Conservation (phyloP, 2,888 invertebrate genomes). For the Drosophila lutescens region DNA sequence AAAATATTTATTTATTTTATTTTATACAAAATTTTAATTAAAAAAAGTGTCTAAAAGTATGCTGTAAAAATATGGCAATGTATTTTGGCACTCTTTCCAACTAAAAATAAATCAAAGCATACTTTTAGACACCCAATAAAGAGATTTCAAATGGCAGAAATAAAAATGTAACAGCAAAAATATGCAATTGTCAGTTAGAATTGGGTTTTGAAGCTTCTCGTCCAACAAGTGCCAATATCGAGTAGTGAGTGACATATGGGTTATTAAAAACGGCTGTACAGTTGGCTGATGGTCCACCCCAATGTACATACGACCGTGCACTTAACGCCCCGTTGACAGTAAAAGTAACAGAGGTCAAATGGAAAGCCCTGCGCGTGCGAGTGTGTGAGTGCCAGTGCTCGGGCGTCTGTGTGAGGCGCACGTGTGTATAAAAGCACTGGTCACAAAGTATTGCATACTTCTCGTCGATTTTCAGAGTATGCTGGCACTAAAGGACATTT, state of each 20-base stretch:
- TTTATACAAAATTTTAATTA: too few species aligned
- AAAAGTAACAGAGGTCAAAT: constrained; percentile 46
- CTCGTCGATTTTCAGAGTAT: neutral
- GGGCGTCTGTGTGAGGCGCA: constrained; percentile 7
- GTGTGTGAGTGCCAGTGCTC: constrained; percentile 1
- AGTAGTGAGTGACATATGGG: neutral
- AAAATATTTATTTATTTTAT: too few species aligned
- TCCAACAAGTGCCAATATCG: neutral
- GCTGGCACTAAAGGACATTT: neutral
- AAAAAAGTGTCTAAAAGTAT: too few species aligned
- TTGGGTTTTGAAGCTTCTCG: neutral
- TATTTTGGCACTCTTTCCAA: too few species aligned
- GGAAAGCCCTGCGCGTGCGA: constrained; percentile 13
- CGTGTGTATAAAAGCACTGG: constrained; percentile 34
- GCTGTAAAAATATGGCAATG: too few species aligned
- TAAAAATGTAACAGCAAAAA: too few species aligned
- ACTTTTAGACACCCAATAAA: too few species aligned
- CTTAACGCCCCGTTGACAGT: constrained; percentile 46
- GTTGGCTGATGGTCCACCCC: constrained; percentile 17
- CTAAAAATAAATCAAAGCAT: too few species aligned
- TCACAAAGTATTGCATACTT: constrained; percentile 32
- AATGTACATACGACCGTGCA: constrained; percentile 31
- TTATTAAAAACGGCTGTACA: too few species aligned
- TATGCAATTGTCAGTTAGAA: too few species aligned
- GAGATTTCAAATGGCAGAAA: too few species aligned